Evolutionary conservation across 2,113 vertebrate genomes (phyloP).

Genomic region (Sturnira hondurensis): DNA sequence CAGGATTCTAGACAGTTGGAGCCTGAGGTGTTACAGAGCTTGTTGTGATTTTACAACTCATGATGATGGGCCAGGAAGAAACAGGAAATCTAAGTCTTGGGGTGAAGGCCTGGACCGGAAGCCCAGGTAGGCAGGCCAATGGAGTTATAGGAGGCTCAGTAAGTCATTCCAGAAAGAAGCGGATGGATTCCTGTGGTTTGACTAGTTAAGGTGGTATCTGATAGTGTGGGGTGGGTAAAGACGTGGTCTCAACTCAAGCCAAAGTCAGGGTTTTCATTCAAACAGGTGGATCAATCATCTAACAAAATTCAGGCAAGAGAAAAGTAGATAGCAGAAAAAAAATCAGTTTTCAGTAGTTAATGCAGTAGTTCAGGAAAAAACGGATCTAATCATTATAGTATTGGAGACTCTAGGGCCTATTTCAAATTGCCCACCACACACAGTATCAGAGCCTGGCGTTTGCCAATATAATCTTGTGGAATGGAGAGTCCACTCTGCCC

Average conservation of each 20-base stretch:
- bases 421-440: not conserved
- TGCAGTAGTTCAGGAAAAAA: not conserved
- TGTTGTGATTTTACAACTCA: not conserved
- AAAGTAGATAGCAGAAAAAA: not conserved
- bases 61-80: not conserved
- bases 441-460: not conserved
- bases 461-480: not conserved
- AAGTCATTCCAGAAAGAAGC: not conserved
- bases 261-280: not conserved
- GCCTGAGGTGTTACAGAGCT: not conserved
- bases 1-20: not conserved
- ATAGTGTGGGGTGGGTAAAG: not conserved
- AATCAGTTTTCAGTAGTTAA: not conserved
- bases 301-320: not conserved
- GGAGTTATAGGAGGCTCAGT: not conserved
- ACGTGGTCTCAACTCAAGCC: not conserved
- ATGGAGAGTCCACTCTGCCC: not conserved
- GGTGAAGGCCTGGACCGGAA: not conserved
- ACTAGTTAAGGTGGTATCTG: not conserved
- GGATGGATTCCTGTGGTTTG: not conserved
- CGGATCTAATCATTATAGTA: not conserved
- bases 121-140: not conserved
- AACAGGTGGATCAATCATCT: not conserved
- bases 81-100: not conserved
- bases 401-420: not conserved